phyloP scores from a whole-genome alignment of 2,888 invertebrate genomes.

The Diploptera punctata region DNA sequence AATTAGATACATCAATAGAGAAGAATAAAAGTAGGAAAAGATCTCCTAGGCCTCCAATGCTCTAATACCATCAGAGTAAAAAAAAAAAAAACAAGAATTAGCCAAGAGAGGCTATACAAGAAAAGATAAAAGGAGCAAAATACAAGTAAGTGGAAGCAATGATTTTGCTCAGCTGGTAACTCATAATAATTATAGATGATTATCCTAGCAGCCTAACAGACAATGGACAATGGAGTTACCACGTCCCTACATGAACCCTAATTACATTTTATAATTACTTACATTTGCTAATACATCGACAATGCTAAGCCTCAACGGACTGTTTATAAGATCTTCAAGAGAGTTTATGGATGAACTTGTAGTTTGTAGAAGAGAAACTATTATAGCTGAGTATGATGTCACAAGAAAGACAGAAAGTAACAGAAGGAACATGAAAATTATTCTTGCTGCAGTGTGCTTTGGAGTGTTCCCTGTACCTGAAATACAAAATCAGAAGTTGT shows the following conservation, averaged over 20 bases:
- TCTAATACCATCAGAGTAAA: too few species aligned
- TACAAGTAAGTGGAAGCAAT: too few species aligned
- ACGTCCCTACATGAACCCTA: too few species aligned
- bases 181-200: not conserved
- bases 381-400: not conserved
- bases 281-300: not conserved
- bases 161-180: not conserved
- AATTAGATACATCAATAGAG: too few species aligned
- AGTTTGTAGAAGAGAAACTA: not conserved
- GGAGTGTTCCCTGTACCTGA: not conserved
- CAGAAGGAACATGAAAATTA: not conserved
- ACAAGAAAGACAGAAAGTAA: not conserved
- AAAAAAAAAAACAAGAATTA: too few species aligned
- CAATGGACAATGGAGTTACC: not conserved
- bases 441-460: not conserved
- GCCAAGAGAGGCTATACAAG: too few species aligned
- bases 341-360: not conserved
- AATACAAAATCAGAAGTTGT: too few species aligned
- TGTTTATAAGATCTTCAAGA: not conserved
- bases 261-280: not conserved
- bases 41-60: too few species aligned
- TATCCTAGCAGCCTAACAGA: not conserved
- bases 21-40: too few species aligned
- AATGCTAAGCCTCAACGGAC: not conserved
- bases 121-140: too few species aligned